phyloP scores from a whole-genome alignment of 1,140 invertebrate species.

The Leptonema lineaticorne region DNA sequence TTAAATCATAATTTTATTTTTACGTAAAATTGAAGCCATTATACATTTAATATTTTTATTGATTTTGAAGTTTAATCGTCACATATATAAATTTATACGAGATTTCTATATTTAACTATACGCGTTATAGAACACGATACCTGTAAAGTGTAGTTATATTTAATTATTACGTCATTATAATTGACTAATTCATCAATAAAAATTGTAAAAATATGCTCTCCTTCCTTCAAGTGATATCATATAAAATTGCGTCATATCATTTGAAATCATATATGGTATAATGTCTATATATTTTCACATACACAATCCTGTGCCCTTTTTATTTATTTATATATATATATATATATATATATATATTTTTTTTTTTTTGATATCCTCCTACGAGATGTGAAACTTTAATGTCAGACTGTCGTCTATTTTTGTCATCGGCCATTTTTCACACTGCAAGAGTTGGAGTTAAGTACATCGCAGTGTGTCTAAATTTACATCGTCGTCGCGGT shows the following conservation, averaged over 20 bases:
- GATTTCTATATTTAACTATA: too few relatives aligned
- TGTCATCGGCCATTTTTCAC: not conserved
- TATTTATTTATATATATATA: not conserved
- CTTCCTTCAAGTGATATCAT: not conserved
- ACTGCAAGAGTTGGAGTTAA: not conserved
- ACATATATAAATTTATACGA: too few relatives aligned
- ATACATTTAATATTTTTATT: too few relatives aligned
- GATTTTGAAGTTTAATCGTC: too few relatives aligned
- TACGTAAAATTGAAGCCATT: too few relatives aligned
- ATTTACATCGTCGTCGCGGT: not conserved
- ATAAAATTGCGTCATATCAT: not conserved
- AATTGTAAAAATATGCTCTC: not conserved
- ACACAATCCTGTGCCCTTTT: not conserved
- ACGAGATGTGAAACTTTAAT: not conserved
- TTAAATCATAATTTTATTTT: too few relatives aligned
- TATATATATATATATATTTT: not conserved
- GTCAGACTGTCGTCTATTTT: conserved; percentile 21
- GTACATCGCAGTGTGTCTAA: conserved; percentile 2
- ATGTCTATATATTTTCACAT: not conserved
- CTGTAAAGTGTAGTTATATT: too few relatives aligned
- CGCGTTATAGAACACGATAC: too few relatives aligned
- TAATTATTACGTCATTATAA: not conserved
- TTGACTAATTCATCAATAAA: not conserved
- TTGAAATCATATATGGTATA: not conserved
- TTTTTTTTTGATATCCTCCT: not conserved